These are phyloP conservation scores for Tolmerus cingulatus DNA, from an alignment of 2,888 invertebrate species.

Conservation along the genomic window DNA sequence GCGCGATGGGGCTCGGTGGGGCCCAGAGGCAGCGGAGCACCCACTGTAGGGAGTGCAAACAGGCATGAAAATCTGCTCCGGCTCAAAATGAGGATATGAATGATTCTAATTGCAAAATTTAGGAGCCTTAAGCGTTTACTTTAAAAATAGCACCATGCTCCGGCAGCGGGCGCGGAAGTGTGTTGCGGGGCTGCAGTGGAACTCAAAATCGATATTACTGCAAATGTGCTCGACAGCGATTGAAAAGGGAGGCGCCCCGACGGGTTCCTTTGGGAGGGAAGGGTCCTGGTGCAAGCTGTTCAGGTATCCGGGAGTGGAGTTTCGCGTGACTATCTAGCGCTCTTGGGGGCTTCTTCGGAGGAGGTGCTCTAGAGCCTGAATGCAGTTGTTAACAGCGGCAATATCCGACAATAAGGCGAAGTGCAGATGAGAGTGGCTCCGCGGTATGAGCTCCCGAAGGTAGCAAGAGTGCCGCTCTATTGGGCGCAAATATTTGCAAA, in stretches of 20 bases:
- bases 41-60: neutral
- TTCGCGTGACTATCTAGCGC: constrained; percentile 29
- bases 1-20: neutral
- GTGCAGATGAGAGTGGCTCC: neutral
- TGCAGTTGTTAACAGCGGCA: neutral
- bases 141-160: neutral
- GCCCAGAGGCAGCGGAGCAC: neutral
- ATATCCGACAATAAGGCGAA: neutral
- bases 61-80: neutral
- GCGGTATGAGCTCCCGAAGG: neutral
- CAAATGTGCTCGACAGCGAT: constrained; percentile 6
- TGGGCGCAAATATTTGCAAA: constrained; percentile 20
- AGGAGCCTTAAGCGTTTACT: neutral
- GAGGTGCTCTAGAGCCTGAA: neutral
- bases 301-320: neutral
- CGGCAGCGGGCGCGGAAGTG: neutral
- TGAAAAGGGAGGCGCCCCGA: neutral
- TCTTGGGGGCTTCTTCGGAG: neutral
- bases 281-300: neutral
- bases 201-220: constrained; percentile 22
- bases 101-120: constrained; percentile 26
- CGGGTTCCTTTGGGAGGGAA: neutral
- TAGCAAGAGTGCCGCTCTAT: neutral
- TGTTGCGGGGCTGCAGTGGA: neutral
- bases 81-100: neutral